Base-by-base conservation (phyloP, 2,888 invertebrate genomes). In the Synergus umbraculus region DNA sequence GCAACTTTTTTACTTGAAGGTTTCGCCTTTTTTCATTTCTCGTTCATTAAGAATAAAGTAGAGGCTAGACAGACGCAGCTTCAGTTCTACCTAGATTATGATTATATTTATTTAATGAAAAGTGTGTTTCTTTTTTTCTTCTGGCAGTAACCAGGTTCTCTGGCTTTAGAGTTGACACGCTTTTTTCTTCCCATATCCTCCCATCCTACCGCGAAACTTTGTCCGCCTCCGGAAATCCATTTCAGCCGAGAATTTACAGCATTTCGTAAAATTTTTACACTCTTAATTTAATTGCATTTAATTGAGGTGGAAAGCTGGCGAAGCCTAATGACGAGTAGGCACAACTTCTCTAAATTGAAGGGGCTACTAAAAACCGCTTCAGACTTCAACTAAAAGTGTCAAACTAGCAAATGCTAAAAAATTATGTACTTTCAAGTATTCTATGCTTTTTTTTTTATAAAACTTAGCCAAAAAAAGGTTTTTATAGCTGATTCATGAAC, bases 161-260 rank as follows among this genome's bases (percentile, higher is more conserved):
- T 18, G 54, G 54, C 54, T n/a, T n/a, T 9, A n/a, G 54, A 54
- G 54, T 54, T n/a, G 54, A n/a, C 54, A 54, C n/a, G n/a, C 54
- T 54, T 54, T 54, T 54, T 54, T 54, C 54, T 54, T 54, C n/a
- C 54, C n/a, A n/a, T 54, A 54, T 54, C n/a, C n/a, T n/a, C n/a
- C n/a, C 54, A 54, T 9, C 54, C n/a, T 54, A 54, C n/a, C n/a
- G 3, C 13, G n/a, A 9, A n/a, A 54, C n/a, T n/a, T n/a, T n/a
- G 54, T 54, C 9, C n/a, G 9, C 54, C 8, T 54, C 54, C 54
- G 54, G 54, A 54, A 54, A 54, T 54, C n/a, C 54, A n/a, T 54
- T 54, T 54, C n/a, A 54, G 54, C 54, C 54, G 54, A 54, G n/a
- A 54, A 54, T 54, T 54, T 54, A 54, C 54, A n/a, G 9, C 5